phyloP scores from a whole-genome alignment of 92 coral and sea anemone genomes.

The Phenganax stokvisi region DNA sequence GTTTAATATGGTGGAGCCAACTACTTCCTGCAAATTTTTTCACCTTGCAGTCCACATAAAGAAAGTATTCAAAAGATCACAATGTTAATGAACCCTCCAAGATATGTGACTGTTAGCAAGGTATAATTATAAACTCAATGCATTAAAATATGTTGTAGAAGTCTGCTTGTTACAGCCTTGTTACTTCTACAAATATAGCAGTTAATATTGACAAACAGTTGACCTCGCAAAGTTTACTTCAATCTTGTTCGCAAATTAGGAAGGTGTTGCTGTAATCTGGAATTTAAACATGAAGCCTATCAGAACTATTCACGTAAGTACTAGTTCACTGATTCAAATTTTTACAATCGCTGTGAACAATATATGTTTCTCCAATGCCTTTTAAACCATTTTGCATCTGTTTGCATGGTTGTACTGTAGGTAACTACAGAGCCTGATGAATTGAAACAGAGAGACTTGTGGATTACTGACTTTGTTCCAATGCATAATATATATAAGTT shows the following conservation, averaged over 20 bases:
- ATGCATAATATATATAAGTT: conserved; percentile 95
- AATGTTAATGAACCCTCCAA: conserved; percentile 70
- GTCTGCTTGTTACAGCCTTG: too few species aligned
- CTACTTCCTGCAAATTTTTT: neutral
- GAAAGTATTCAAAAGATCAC: conserved; percentile 72
- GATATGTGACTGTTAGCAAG: conserved; percentile 91
- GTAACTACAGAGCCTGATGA: conserved; percentile 95
- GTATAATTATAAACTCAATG: conserved; percentile 28
- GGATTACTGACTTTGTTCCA: conserved; percentile 96
- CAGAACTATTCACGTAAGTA: conserved; percentile 65
- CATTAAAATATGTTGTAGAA: too few species aligned
- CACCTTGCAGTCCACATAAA: conserved; percentile 67
- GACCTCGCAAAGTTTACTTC: neutral
- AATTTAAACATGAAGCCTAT: conserved; percentile 78
- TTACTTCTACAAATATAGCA: too few species aligned
- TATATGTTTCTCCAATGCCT: too few species aligned
- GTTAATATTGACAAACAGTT: too few species aligned
- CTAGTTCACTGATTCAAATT: too few species aligned
- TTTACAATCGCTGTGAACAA: neutral
- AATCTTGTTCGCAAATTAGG: conserved; percentile 41
- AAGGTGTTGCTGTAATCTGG: conserved; percentile 86
- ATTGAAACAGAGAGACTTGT: conserved; percentile 89
- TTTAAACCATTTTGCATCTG: too few species aligned
- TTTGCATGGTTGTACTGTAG: conserved; percentile 36
- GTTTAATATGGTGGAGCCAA: too few species aligned